These are phyloP conservation scores for Corythoichthys intestinalis DNA, from an alignment of 2,113 vertebrate species.

Conservation along the genomic window DNA sequence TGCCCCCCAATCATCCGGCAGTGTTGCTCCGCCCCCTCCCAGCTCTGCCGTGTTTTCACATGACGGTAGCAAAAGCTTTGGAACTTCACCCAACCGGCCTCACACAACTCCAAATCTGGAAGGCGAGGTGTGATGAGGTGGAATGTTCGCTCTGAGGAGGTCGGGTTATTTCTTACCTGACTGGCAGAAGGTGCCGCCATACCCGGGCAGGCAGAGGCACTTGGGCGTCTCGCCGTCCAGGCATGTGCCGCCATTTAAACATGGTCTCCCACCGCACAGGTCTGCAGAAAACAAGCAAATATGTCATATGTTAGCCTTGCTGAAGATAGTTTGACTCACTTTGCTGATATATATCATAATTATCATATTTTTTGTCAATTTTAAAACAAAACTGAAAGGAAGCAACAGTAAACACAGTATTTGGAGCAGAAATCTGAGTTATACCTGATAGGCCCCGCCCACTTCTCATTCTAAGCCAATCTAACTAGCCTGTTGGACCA, in stretches of 20 bases:
- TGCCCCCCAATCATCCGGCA: constrained; percentile 82
- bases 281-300: constrained; percentile 66
- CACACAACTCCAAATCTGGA: constrained; percentile 79
- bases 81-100: constrained; percentile 84
- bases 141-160: not conserved
- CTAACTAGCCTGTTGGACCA: no score
- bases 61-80: constrained; percentile 89
- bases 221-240: constrained; percentile 62
- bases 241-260: constrained; percentile 91
- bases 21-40: constrained; percentile 88
- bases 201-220: constrained; percentile 87
- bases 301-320: not conserved
- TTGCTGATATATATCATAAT: no score
- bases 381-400: no score
- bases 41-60: constrained; percentile 81
- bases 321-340: no score
- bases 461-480: no score
- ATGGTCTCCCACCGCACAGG: constrained; percentile 82
- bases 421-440: no score
- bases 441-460: no score
- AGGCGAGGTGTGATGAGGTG: not conserved
- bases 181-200: constrained; percentile 84
- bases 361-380: no score
- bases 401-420: no score
- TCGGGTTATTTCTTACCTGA: constrained; percentile 68